phyloP scores from a whole-genome alignment of 2,797 vertebrate genomes.

The Bufotes viridis region DNA sequence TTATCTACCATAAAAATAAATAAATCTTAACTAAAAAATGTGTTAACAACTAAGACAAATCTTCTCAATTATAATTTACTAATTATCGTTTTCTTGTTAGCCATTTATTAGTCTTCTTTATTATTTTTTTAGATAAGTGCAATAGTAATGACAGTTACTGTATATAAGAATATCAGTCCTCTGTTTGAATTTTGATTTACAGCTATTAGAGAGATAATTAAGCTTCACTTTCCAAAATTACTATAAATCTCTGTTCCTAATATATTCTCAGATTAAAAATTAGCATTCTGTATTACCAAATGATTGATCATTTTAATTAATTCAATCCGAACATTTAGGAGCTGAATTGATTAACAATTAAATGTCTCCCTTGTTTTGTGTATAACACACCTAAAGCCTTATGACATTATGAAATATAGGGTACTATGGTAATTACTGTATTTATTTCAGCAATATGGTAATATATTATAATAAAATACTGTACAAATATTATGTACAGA shows the following conservation, averaged over 20 bases:
- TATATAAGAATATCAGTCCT: neutral
- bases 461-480: neutral
- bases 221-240: slow-evolving; percentile 62
- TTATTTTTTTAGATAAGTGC: neutral
- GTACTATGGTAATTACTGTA: neutral
- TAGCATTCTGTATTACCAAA: slow-evolving; percentile 67
- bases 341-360: slow-evolving; percentile 54
- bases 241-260: slow-evolving; percentile 24
- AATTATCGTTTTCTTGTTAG: neutral
- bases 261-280: slow-evolving; percentile 61
- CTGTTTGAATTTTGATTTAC: slow-evolving; percentile 57
- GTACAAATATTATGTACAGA: neutral
- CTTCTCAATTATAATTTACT: neutral
- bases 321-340: slow-evolving; percentile 69
- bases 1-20: neutral
- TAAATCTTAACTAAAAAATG: neutral
- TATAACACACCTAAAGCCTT: neutral
- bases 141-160: neutral
- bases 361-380: neutral
- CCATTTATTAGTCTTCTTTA: neutral
- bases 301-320: slow-evolving; percentile 69
- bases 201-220: slow-evolving; percentile 70
- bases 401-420: slow-evolving; percentile 2
- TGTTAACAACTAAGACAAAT: neutral
- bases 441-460: neutral